These are phyloP conservation scores for Pomacea canaliculata DNA, from an alignment of 2,888 invertebrate species.

Conservation along the genomic window DNA sequence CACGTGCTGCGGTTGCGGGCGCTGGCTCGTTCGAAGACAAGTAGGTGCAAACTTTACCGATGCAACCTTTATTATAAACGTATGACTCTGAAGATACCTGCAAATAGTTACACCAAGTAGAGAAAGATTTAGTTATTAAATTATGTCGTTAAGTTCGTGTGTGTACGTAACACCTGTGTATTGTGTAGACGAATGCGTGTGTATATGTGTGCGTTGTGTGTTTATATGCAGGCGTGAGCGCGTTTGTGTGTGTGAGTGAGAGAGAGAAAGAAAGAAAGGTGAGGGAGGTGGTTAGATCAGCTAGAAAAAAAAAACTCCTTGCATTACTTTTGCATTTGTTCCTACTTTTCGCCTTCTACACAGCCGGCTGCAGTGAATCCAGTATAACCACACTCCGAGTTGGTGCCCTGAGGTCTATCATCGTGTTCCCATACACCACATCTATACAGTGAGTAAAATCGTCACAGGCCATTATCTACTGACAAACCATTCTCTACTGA, in stretches of 20 bases:
- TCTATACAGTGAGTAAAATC: constrained; percentile 7
- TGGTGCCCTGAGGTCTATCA: constrained; percentile 7
- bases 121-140: too few relatives aligned
- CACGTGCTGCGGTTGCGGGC: constrained; percentile 24
- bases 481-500: too few relatives aligned
- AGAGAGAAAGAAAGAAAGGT: neutral
- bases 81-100: too few relatives aligned
- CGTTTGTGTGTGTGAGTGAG: neutral
- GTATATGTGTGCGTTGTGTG: neutral
- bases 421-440: constrained; percentile 30
- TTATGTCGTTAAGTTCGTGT: neutral
- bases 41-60: constrained; percentile 5
- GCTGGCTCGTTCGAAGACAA: constrained; percentile 9
- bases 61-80: neutral
- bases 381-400: constrained; percentile 31
- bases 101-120: too few relatives aligned
- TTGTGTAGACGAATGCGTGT: neutral
- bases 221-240: neutral
- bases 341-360: neutral
- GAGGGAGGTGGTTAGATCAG: too few relatives aligned
- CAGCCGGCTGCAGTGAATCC: constrained; percentile 27
- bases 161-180: too few relatives aligned
- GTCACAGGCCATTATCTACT: neutral
- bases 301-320: too few relatives aligned
- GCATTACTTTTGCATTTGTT: too few relatives aligned